Conservation (phyloP, 1,140 invertebrate species). For the Vanessa atalanta region DNA sequence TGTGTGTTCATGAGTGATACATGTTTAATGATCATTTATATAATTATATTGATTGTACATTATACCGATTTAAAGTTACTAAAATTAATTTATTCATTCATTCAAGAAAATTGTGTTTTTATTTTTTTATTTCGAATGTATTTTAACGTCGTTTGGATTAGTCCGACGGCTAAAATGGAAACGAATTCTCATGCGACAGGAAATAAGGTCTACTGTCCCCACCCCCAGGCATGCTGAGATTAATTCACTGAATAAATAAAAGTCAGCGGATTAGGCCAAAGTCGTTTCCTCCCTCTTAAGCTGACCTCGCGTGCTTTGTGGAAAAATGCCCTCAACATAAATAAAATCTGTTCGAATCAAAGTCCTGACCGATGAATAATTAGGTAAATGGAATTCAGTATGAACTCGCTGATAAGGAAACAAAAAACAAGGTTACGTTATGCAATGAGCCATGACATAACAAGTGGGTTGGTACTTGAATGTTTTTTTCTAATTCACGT, state of each 20-base stretch:
- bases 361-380: conserved; percentile 44
- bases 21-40: no score
- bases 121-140: no score
- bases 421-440: background rate
- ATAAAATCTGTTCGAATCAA: conserved; percentile 74
- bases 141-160: background rate
- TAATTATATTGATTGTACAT: no score
- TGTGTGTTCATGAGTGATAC: no score
- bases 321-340: conserved; percentile 76
- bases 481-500: background rate
- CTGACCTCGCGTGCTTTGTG: conserved; percentile 77
- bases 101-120: no score
- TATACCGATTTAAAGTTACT: no score
- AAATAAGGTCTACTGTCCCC: conserved; percentile 69
- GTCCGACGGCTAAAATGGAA: conserved; percentile 17
- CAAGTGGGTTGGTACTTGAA: background rate
- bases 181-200: conserved; percentile 52
- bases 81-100: no score
- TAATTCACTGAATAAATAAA: conserved; percentile 81
- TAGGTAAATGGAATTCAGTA: conserved; percentile 31
- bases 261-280: conserved; percentile 80
- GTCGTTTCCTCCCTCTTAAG: conserved; percentile 78
- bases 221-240: conserved; percentile 64
- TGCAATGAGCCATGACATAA: background rate
- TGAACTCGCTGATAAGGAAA: conserved; percentile 9